Conservation (phyloP, 2,797 vertebrate species). For the Nannoperca obscura region DNA sequence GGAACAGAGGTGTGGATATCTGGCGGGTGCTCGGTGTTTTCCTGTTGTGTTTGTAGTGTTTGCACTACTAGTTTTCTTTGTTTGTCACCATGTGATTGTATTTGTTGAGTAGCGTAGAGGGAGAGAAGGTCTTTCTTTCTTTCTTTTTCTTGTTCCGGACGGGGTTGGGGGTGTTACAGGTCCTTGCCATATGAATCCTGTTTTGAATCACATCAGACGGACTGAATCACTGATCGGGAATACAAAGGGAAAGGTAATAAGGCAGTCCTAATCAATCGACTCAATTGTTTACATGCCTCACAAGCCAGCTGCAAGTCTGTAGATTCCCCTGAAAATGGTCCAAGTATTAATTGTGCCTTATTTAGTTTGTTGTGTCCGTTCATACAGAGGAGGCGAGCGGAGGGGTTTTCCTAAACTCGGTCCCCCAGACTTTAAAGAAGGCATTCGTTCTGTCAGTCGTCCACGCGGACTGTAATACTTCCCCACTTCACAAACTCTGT, state of each 20-base stretch:
- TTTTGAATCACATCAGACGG: conserved; percentile 74
- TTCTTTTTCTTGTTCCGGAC: neutral
- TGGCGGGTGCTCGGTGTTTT: conserved; percentile 59
- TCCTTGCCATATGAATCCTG: conserved; percentile 67
- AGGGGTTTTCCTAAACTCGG: conserved; percentile 76
- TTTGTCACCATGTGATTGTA: conserved; percentile 86
- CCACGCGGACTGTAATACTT: conserved; percentile 84
- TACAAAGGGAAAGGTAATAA: conserved; percentile 79
- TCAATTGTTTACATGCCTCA: conserved; percentile 84
- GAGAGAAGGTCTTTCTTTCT: neutral
- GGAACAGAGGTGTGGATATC: conserved; percentile 42
- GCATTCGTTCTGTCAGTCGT: conserved; percentile 80
- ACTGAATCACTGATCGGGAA: conserved; percentile 71
- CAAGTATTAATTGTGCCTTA: conserved; percentile 99
- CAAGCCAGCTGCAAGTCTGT: conserved; percentile 86
- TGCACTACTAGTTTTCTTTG: conserved; percentile 82
- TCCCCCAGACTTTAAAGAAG: conserved; percentile 85
- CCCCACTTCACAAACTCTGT: conserved; percentile 88
- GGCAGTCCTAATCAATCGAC: conserved; percentile 78
- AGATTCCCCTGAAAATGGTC: conserved; percentile 82
- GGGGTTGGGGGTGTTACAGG: conserved; percentile 32
- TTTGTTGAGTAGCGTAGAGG: conserved; percentile 69
- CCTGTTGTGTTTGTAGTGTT: conserved; percentile 81
- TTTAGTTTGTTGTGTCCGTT: conserved; percentile 90
- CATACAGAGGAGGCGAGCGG: conserved; percentile 49